These are phyloP conservation scores for Diceros bicornis DNA, from an alignment of 2,797 vertebrate genomes.

Conservation along the genomic window DNA sequence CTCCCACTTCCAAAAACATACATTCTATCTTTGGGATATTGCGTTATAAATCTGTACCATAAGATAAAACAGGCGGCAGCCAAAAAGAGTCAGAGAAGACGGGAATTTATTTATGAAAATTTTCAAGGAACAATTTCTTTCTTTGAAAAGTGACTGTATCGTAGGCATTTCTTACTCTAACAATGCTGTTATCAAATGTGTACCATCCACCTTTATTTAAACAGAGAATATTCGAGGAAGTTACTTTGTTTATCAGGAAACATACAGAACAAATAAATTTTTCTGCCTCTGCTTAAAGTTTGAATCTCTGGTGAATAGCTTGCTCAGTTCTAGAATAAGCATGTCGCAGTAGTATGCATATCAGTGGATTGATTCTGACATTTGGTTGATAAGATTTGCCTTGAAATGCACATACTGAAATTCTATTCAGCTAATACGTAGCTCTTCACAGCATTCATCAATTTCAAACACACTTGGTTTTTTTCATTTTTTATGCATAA, in stretches of 20 bases:
- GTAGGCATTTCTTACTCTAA: slow-evolving; percentile 45
- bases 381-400: slow-evolving; percentile 87
- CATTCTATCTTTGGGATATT: neutral
- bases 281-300: slow-evolving; percentile 69
- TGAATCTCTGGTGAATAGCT: slow-evolving; percentile 77
- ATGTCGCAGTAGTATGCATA: slow-evolving; percentile 72
- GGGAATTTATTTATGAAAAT: neutral
- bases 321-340: slow-evolving; percentile 73
- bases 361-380: slow-evolving; percentile 84
- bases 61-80: neutral
- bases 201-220: slow-evolving; percentile 75
- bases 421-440: slow-evolving; percentile 80
- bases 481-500: slow-evolving; percentile 82
- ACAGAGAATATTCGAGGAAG: slow-evolving; percentile 58
- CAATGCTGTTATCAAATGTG: slow-evolving; percentile 52
- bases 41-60: neutral
- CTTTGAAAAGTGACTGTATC: neutral
- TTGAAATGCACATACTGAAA: slow-evolving; percentile 87
- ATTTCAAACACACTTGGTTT: slow-evolving; percentile 85
- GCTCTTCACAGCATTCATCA: slow-evolving; percentile 85
- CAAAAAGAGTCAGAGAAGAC: neutral
- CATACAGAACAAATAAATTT: slow-evolving; percentile 67
- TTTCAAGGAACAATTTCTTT: slow-evolving; percentile 30
- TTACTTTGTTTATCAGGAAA: slow-evolving; percentile 81
- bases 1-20: neutral